These are phyloP conservation scores for Hylaeus volcanicus DNA, from an alignment of 1,140 invertebrate genomes.

Conservation along the genomic window DNA sequence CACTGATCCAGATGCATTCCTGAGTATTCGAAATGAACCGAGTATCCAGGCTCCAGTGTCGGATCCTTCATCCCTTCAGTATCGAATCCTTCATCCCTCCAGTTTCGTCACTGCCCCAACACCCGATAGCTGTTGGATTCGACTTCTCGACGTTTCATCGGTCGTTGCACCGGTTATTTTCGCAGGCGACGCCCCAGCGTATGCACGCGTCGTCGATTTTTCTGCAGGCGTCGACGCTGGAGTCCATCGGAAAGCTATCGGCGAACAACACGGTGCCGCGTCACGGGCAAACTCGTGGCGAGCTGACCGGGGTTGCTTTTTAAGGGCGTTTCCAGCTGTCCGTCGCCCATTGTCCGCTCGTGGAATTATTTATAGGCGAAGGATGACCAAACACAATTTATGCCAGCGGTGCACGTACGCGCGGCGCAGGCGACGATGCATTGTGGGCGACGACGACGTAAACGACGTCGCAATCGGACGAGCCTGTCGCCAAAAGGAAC, in stretches of 20 bases:
- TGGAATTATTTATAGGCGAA: conserved; percentile 72
- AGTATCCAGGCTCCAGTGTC: too few species aligned
- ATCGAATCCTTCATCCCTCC: background rate
- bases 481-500: background rate
- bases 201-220: background rate
- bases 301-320: conserved; percentile 35
- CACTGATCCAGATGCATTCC: too few species aligned
- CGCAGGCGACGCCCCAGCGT: background rate
- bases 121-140: background rate
- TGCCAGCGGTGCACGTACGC: conserved; percentile 18
- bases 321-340: conserved; percentile 68
- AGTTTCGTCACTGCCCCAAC: background rate
- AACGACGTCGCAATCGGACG: conserved; percentile 6
- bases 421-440: conserved; percentile 15
- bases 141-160: conserved; percentile 27
- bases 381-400: conserved; percentile 74
- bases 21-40: too few species aligned
- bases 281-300: conserved; percentile 7
- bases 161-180: conserved; percentile 24
- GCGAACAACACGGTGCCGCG: background rate
- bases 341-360: conserved; percentile 58
- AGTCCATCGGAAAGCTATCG: conserved; percentile 63
- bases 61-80: too few species aligned
- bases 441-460: conserved; percentile 30
- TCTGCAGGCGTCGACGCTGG: conserved; percentile 15